Evolutionary conservation across 35 echinoderm and acorn worm species (phyloP).

Genomic region (Hemicentrotus pulcherrimus): DNA sequence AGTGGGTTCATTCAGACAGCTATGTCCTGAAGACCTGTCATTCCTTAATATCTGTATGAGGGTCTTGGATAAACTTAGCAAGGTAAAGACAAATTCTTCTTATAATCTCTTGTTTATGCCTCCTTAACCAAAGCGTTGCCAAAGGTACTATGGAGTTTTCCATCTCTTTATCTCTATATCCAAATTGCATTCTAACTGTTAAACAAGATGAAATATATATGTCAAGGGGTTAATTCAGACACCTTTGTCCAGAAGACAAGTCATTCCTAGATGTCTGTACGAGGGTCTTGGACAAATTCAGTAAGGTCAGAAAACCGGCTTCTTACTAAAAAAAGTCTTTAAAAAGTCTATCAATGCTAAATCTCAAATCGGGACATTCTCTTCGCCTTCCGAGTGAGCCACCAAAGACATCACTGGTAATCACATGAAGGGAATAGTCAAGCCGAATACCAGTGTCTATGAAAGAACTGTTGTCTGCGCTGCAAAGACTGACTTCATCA

Average conservation of each 20-base stretch:
- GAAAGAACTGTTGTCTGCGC: too few species aligned
- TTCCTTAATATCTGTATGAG: constrained; percentile 71
- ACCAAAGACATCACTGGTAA: too few species aligned
- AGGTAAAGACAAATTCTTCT: constrained; percentile 52
- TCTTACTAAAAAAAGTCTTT: too few species aligned
- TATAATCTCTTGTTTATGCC: not conserved
- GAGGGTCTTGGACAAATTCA: constrained; percentile 75
- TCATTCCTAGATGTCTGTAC: constrained; percentile 56
- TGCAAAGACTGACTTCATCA: too few species aligned
- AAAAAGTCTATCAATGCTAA: too few species aligned
- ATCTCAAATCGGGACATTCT: too few species aligned
- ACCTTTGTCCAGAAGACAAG: not conserved
- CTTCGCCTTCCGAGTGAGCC: too few species aligned
- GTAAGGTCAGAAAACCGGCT: constrained; percentile 49
- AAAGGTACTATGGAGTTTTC: too few species aligned
- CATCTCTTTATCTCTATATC: constrained; percentile 27
- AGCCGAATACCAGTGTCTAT: too few species aligned
- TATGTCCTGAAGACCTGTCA: not conserved
- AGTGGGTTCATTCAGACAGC: constrained; percentile 24
- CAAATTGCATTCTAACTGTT: constrained; percentile 56
- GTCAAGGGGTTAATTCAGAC: not conserved
- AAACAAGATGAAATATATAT: constrained; percentile 44
- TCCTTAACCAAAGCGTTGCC: too few species aligned
- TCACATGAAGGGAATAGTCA: too few species aligned
- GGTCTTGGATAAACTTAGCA: constrained; percentile 78